A percentile compares a stretch with the other conserved stretches of the same genome.
phyloP scores from a whole-genome alignment of 2,797 vertebrate genomes.

The Thalassophryne amazonica region DNA sequence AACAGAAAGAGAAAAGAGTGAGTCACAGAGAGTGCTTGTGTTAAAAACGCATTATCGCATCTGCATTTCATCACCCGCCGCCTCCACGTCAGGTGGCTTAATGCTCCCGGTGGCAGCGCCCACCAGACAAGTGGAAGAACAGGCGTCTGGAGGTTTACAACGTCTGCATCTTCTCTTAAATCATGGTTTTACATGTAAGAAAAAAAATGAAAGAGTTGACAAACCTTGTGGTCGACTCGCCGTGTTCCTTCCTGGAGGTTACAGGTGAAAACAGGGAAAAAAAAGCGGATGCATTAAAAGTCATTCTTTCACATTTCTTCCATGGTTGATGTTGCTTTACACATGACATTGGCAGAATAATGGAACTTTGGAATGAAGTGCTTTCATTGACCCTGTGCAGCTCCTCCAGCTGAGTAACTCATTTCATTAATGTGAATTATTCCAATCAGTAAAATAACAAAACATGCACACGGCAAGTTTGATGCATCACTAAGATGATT shows the following conservation, averaged over 20 bases:
- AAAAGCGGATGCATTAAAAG: conserved; percentile 67
- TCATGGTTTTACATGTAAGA: neutral
- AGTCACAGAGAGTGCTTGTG: conserved; percentile 11
- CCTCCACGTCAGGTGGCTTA: neutral
- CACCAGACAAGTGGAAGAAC: neutral
- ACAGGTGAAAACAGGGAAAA: conserved; percentile 76
- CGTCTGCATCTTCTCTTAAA: neutral
- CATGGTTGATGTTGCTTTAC: conserved; percentile 13
- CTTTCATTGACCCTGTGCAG: too few species aligned
- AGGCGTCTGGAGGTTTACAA: neutral
- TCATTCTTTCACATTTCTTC: neutral
- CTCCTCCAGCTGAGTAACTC: too few species aligned
- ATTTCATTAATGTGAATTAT: too few species aligned
- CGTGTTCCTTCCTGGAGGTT: conserved; percentile 91
- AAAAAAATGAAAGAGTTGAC: conserved; percentile 36
- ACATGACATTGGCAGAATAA: too few species aligned
- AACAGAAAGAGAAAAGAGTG: conserved; percentile 16
- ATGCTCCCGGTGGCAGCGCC: neutral
- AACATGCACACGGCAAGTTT: too few species aligned
- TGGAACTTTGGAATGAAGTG: too few species aligned
- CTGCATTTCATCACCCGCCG: neutral
- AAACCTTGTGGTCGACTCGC: conserved; percentile 77
- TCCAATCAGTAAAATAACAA: too few species aligned
- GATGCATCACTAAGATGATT: too few species aligned
- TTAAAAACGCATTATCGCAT: conserved; percentile 13